Conservation (phyloP, 2,113 vertebrate genomes). For the Mormoops blainvillei region DNA sequence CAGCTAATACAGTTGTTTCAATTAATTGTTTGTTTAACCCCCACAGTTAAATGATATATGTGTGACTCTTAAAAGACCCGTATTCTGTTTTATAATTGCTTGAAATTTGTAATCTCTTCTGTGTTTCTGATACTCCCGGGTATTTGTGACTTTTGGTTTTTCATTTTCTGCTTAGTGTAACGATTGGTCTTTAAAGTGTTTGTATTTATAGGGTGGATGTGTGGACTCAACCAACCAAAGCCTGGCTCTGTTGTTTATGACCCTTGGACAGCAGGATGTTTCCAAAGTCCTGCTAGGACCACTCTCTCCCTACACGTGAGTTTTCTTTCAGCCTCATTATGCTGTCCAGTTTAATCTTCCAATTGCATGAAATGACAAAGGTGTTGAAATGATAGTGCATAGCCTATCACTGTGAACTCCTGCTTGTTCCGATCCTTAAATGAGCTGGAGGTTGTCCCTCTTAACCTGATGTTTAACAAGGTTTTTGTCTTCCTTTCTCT, state of each 20-base stretch:
- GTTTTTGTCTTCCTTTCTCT: slow-evolving; percentile 1
- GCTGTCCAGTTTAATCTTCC: slow-evolving; percentile 28
- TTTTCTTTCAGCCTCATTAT: slow-evolving; percentile 48
- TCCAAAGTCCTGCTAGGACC: slow-evolving; percentile 96
- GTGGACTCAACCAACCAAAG: slow-evolving; percentile 97
- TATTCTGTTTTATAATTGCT: slow-evolving; percentile 56
- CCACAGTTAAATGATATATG: slow-evolving; percentile 4
- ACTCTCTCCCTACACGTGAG: slow-evolving; percentile 97
- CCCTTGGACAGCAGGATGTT: slow-evolving; percentile 96
- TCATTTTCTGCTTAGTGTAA: slow-evolving; percentile 65
- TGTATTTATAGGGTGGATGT: slow-evolving; percentile 91
- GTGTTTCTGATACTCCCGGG: neutral
- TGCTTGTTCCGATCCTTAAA: neutral
- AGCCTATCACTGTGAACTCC: neutral
- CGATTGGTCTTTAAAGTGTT: slow-evolving; percentile 77
- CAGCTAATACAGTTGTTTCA: neutral
- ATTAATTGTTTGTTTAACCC: neutral
- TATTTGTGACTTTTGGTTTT: slow-evolving; percentile 17
- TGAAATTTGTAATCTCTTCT: neutral
- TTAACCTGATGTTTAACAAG: neutral
- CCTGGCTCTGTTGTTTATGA: slow-evolving; percentile 93
- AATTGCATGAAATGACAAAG: neutral
- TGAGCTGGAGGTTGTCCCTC: neutral
- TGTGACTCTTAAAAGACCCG: slow-evolving; percentile 36
- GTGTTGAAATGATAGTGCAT: neutral